Conservation (phyloP, 92 coral and sea anemone species). For the Porites divaricata region DNA sequence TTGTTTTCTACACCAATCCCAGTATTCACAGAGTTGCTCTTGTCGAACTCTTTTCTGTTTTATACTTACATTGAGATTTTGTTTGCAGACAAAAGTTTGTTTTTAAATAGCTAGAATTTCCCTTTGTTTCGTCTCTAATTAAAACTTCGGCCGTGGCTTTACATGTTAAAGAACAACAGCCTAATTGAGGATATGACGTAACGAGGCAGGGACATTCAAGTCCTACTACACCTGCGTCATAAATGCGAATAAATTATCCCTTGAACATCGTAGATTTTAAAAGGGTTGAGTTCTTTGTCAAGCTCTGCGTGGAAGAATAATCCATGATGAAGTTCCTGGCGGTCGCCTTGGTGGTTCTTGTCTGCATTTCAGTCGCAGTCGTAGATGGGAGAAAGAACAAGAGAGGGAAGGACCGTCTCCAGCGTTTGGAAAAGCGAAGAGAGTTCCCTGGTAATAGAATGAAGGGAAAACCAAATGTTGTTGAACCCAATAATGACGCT, state of each 20-base stretch:
- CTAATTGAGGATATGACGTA: slow-evolving; percentile 3
- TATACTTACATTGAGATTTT: no score
- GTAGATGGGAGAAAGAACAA: slow-evolving; percentile 7
- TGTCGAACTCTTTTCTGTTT: no score
- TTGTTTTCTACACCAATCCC: no score
- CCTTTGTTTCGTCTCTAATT: no score
- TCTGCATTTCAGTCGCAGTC: slow-evolving; percentile 3
- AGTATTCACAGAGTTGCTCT: no score
- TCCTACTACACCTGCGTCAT: background rate
- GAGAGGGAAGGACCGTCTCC: background rate
- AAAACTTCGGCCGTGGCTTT: background rate
- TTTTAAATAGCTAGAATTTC: no score
- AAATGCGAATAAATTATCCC: background rate
- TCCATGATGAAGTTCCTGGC: slow-evolving; percentile 10
- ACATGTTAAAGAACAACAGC: background rate
- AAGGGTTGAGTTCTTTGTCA: background rate
- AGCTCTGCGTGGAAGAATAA: background rate
- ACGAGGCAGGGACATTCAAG: background rate
- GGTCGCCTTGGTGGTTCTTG: background rate
- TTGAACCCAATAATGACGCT: background rate
- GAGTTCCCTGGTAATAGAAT: background rate
- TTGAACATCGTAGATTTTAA: background rate
- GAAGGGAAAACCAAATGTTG: background rate
- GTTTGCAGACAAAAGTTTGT: no score
- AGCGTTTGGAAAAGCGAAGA: background rate